These are phyloP conservation scores for Caranx ignobilis DNA, from an alignment of 2,113 vertebrate genomes.

Conservation along the genomic window DNA sequence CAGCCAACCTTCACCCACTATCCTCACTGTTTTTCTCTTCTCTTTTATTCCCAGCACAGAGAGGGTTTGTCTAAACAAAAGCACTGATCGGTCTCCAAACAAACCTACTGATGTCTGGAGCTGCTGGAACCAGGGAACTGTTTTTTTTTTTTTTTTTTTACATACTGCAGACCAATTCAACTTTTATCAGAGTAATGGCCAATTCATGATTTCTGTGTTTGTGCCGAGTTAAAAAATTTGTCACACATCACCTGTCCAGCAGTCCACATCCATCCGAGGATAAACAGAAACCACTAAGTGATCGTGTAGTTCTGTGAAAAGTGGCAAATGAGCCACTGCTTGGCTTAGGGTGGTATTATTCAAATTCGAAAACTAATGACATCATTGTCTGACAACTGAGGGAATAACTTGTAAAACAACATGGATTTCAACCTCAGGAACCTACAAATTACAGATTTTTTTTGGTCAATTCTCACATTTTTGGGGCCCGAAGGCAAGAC, in stretches of 20 bases:
- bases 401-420: no score
- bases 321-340: no score
- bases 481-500: no score
- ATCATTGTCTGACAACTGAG: no score
- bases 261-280: background rate
- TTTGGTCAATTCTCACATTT: no score
- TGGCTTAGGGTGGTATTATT: no score
- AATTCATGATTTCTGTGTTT: background rate
- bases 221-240: no score
- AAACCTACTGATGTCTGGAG: background rate
- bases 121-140: background rate
- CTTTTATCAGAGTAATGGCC: background rate
- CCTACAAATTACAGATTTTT: no score
- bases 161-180: background rate
- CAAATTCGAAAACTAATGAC: no score
- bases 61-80: background rate
- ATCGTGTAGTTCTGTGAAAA: no score
- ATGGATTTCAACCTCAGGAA: no score
- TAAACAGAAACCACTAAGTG: background rate
- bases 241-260: background rate
- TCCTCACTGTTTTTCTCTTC: background rate
- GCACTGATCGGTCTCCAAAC: background rate
- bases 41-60: background rate
- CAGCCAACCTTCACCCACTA: background rate
- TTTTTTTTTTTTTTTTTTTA: no score